Evolutionary conservation across 2,113 vertebrate genomes (phyloP), one percentile per base, ranked within the genome.

Genomic region (Sialia sialis): DNA sequence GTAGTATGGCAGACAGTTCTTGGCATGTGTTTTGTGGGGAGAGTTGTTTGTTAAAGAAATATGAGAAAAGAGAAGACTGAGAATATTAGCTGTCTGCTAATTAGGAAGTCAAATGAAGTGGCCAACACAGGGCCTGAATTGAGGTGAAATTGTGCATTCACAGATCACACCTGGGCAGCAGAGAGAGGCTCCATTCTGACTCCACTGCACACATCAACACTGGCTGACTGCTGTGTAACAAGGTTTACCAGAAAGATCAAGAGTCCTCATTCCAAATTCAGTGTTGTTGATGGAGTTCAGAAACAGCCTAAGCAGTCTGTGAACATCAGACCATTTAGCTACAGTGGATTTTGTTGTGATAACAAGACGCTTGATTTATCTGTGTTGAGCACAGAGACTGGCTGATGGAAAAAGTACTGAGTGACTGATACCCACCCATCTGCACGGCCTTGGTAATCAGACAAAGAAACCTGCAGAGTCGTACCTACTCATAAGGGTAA

Each of bases 121-220:
- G 17, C 5, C 83, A 49, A 54, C 21, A 13, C 21, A 2, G 16
- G 4, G 16, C 51, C 29, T 16, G 54, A 34, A 43, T 23, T 38
- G 66, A 68, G 39, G 54, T 38, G 17, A 34, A 16, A 21, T 5
- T 13, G n/a, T 27, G 6, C 10, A 6, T 41, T 46, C 26, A 22
- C 21, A 41, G 26, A 11, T 62, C n/a, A 8, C 22, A 36, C 38
- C n/a, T 3, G 5, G 30, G 8, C 16, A 22, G 39, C 44, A 27
- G 49, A 18, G 11, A 21, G 34, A 16, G 15, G 32, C 23, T 59
- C 34, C 23, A 4, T 3, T 5, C 30, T 5, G 32, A 23, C 17
- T 29, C 25, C 9, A 25, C 13, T 0, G 0, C 15, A 7, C 15
- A 9, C 16, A 25, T 17, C 26, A 30, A 1, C 49, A 36, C 11